phyloP scores from a whole-genome alignment of 53 echinoderm and acorn worm species.

The Astropecten irregularis region DNA sequence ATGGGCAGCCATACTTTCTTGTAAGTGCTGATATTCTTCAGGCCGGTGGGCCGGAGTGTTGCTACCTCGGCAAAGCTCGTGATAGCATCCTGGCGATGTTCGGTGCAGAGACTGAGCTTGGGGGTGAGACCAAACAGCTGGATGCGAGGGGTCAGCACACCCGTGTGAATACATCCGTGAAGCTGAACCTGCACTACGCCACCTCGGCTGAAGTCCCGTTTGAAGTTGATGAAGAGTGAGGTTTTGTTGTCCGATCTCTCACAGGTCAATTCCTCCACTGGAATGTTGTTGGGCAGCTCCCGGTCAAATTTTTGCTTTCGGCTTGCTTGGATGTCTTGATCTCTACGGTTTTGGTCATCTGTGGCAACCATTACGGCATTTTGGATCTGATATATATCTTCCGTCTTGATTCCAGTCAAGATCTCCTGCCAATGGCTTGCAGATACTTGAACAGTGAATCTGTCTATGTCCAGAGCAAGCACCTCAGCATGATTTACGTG shows the following conservation, averaged over 20 bases:
- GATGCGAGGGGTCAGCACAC: constrained; percentile 70
- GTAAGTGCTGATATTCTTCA: constrained; percentile 64
- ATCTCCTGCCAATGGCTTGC: constrained; percentile 55
- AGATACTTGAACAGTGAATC: constrained; percentile 55
- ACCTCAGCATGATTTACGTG: not conserved
- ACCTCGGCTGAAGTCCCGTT: constrained; percentile 56
- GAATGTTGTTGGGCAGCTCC: not conserved
- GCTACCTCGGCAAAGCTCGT: constrained; percentile 76
- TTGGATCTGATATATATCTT: constrained; percentile 56
- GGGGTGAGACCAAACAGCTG: constrained; percentile 91
- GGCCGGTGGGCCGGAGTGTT: constrained; percentile 45
- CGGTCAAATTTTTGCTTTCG: not conserved
- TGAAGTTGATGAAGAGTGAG: constrained; percentile 65
- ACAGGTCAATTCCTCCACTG: constrained; percentile 44
- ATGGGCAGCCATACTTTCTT: constrained; percentile 84
- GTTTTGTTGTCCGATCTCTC: constrained; percentile 18
- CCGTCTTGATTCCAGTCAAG: constrained; percentile 60
- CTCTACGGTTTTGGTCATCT: constrained; percentile 17
- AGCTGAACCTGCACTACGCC: constrained; percentile 83
- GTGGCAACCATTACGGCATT: constrained; percentile 38
- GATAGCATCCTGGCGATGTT: constrained; percentile 82
- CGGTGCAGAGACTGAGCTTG: constrained; percentile 74
- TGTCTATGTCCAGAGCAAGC: constrained; percentile 33
- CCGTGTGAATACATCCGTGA: constrained; percentile 65
- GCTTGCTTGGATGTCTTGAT: constrained; percentile 21